Evolutionary conservation across 2,113 vertebrate species (phyloP), one percentile per base, ranked within the genome.

Genomic region (Bolborhynchus lineola): DNA sequence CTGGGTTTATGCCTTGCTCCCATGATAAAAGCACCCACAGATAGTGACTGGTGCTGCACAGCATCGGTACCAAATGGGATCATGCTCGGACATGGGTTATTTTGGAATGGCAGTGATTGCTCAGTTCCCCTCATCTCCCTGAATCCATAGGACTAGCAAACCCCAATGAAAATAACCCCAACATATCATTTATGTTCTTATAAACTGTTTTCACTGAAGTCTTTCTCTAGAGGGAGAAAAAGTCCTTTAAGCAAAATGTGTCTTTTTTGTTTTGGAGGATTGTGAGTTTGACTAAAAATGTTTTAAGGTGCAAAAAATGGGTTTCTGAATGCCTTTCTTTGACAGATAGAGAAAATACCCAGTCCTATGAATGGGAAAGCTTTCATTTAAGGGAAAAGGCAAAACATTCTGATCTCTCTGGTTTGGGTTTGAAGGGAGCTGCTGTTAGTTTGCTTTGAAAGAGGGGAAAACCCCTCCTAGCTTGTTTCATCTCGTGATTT

Each of bases 21-120:
- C 65, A 24, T 19, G 53, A 13, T 49, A 69, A 64, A 55, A 62
- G 26, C 57, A 65, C 23, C n/a, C 35, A 13, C 11, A 20, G 31
- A 13, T 2, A 35, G 35, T 0, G 24, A 13, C 4, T 25, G 49
- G 25, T 33, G 55, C 39, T 64, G 57, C 35, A 39, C 20, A 31
- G 50, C 28, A 16, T 26, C 2, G 1, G 19, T 16, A 35, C 25
- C 50, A 65, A 59, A 28, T 0, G 2, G 25, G 23, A 9, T 46
- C 29, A 17, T 1, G 2, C 8, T 44, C 20, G 8, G 50, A 21
- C 29, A 33, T 26, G 10, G 65, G 13, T 19, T 41, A 9, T 53
- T 41, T 65, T 67, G 23, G 31, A 62, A 53, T 20, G 13, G 17
- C 50, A 72, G n/a, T 0, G 1, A 47, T 72, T 20, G 4, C 31